A percentile compares a stretch with the other conserved stretches of the same genome.
Evolutionary conservation across 2,797 vertebrate genomes (phyloP).

Genomic region (Leptoclinus maculatus): DNA sequence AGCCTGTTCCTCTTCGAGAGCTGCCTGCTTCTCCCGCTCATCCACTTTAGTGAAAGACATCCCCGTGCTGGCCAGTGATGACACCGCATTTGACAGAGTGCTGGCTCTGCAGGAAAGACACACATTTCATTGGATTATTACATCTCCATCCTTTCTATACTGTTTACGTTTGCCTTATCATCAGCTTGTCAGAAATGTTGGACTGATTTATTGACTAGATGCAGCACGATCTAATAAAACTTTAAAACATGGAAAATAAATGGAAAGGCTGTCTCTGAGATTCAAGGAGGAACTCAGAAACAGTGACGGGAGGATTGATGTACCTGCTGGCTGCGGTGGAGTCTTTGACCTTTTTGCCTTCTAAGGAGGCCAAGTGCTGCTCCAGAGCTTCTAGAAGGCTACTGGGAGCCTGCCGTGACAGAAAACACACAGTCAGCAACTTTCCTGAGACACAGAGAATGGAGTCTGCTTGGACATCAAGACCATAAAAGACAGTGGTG

Average conservation of each 20-base stretch:
- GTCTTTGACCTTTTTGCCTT: conserved; percentile 99
- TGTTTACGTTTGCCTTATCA: not conserved
- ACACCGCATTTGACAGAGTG: conserved; percentile 98
- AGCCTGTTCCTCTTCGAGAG: conserved; percentile 96
- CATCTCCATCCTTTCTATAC: not conserved
- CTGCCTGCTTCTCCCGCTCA: conserved; percentile 99
- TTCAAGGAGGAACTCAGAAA: conserved; percentile 4
- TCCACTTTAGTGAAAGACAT: conserved; percentile 99
- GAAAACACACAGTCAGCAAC: conserved; percentile 57
- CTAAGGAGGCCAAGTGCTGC: conserved; percentile 98
- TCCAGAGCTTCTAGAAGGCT: conserved; percentile 99
- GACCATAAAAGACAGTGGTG: conserved; percentile 70
- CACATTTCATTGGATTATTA: not conserved
- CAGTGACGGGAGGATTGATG: not conserved
- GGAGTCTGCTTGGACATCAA: conserved; percentile 38
- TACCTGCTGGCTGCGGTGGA: conserved; percentile 99
- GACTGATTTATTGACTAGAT: conserved; percentile 1
- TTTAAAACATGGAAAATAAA: not conserved
- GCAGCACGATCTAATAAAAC: not conserved
- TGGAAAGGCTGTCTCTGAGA: not conserved
- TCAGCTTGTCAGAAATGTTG: not conserved
- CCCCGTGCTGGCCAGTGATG: conserved; percentile 96
- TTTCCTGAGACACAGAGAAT: conserved; percentile 19
- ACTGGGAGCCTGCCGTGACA: conserved; percentile 92
- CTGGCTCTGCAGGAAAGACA: conserved; percentile 87